Base-by-base conservation (phyloP, 2,113 vertebrate genomes). In the Stigmatopora argus region DNA sequence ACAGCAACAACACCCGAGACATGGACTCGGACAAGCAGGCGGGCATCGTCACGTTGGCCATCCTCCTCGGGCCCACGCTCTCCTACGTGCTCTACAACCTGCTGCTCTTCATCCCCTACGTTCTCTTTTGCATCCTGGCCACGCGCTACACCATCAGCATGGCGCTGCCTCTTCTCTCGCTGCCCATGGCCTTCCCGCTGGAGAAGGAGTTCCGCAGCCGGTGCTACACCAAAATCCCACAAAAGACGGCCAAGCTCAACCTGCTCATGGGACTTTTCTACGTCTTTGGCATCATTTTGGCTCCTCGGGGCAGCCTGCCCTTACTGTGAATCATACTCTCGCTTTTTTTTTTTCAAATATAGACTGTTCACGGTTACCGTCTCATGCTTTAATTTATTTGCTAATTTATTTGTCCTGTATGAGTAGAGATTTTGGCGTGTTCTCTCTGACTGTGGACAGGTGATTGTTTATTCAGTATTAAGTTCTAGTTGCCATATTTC, bases 1-100 rank as follows among this genome's bases (percentile, higher is more conserved):
- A 99, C 87, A 98, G 94, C 92, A 99, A 99, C 93, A 99, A 99
- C 90, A 97, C 95, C 0, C 87, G 97, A 76, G 97, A 99, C 91
- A 92, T 97, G 92, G 95, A 98, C 77, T 98, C 96, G 0, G 97
- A 99, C 89, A 92, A 68, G 69, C 93, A 93, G 80, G 97, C 96
- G 0, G 97, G 97, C 60, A 98, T 98, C 0, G 96, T 99, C 86
- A 99, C 97, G 0, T 64, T 99, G 78, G 97, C 97, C 74, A 98
- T 99, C 85, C 93, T 99, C 59, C 87, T 98, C 0, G 97, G 97
- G 5, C 95, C 96, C 6, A 90, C 92, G 0, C 78, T 94, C 56
- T 97, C 96, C 62, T 98, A 98, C 19, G n/a, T 96, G 15, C 91
- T 98, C 70, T 98, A 94, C 88, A 94, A 89, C 52, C 66, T 92